Evolutionary conservation across 2,113 vertebrate genomes (phyloP), one percentile per base, ranked within the genome.

Genomic region (Actinemys pallida): DNA sequence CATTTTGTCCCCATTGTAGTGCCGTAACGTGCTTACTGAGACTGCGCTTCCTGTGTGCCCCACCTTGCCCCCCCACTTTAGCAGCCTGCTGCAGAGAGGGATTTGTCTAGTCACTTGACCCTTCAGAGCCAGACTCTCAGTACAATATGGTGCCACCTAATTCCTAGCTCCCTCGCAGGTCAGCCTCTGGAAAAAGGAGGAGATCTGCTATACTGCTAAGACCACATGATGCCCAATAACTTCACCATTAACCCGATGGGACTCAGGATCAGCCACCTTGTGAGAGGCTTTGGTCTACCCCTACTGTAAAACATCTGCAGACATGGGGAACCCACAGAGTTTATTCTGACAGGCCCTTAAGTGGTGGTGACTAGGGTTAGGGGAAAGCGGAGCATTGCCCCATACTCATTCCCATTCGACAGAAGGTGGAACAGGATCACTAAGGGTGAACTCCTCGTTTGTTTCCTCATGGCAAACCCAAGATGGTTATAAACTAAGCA

Each of bases 301-400:
- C 35, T 0, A 0, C 56, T 25, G 86, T 47, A n/a, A 45, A 72
- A 25, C 20, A 92, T 89, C 96, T 57, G n/a, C 95, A 95, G 87
- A 75, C 92, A 53, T 84, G 57, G 81, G 69, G 94, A 1, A 1
- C 10, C n/a, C 56, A 80, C 39, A 12, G 92, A 96, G 91, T 88
- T 89, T 92, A 29, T 82, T 14, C n/a, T 10, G 86, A 93, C 88
- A 92, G 93, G 83, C 87, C 88, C 95, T 90, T 81, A 87, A 10
- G 4, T 49, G 93, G 96, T 95, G 95, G 94, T 93, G 88, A 97
- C 12, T 25, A 78, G 75, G 24, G 75, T 47, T n/a, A 22, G 65
- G 25, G 75, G 42, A 78, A 39, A 27, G 24, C 8, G 2, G 24
- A 27, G 42, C 22, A 78, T 11, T 45, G n/a, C 76, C 83, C 80